These are phyloP conservation scores for Malthinus seriepunctatus DNA, from an alignment of 2,888 invertebrate species.

Conservation along the genomic window DNA sequence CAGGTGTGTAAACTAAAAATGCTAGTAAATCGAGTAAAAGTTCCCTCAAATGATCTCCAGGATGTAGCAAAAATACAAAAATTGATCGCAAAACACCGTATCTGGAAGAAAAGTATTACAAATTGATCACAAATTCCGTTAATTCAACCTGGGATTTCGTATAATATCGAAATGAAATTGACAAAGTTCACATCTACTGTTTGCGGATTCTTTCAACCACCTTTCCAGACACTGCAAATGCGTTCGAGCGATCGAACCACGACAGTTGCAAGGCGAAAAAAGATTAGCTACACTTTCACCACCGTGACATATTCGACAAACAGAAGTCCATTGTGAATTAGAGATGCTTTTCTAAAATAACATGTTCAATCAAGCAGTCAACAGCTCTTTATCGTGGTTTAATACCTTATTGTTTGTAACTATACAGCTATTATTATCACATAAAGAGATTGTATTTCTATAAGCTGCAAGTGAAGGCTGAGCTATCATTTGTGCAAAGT, in stretches of 20 bases:
- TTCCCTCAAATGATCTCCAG: constrained; percentile 53
- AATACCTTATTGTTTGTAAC: no score
- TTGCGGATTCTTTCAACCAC: constrained; percentile 61
- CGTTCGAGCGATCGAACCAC: constrained; percentile 60
- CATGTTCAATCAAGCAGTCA: no score
- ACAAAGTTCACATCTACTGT: constrained; percentile 62
- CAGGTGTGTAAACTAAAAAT: constrained; percentile 58
- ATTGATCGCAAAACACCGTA: constrained; percentile 49
- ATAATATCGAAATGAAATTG: constrained; percentile 57
- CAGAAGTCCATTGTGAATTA: constrained; percentile 37
- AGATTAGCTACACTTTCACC: constrained; percentile 53
- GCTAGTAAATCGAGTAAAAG: constrained; percentile 57
- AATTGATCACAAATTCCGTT: background rate
- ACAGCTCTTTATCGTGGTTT: no score
- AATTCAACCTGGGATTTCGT: constrained; percentile 50
- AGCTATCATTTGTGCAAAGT: no score
- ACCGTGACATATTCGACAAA: constrained; percentile 54
- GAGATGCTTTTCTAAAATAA: constrained; percentile 19
- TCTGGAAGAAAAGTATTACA: constrained; percentile 27
- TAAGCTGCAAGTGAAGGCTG: no score
- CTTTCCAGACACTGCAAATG: constrained; percentile 61
- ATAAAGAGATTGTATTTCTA: no score
- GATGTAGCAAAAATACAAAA: constrained; percentile 52
- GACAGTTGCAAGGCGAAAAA: constrained; percentile 59
- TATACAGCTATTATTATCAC: no score